Evolutionary conservation across 23 tunicate genomes (phyloP).

Genomic region (Phallusia fumigata): DNA sequence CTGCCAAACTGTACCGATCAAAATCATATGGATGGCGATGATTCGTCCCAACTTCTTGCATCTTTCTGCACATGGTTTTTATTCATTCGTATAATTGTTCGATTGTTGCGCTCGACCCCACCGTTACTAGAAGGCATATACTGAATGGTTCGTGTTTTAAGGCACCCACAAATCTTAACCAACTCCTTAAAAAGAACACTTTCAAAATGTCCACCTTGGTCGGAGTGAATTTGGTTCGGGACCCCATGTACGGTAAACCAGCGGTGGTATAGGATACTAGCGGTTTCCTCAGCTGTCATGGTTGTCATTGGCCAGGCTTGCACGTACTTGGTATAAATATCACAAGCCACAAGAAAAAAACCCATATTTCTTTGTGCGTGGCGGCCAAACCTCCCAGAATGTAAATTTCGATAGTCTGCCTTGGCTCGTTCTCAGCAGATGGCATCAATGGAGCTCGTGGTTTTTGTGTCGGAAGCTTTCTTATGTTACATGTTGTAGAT

Average conservation of each 20-base stretch:
- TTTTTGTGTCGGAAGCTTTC: neutral
- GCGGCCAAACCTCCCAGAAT: no score
- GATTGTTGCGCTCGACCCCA: neutral
- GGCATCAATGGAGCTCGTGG: neutral
- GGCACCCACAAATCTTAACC: neutral
- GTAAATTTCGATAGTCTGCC: neutral
- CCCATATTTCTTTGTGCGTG: no score
- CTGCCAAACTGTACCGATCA: no score
- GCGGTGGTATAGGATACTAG: constrained; percentile 19
- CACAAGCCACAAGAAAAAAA: no score
- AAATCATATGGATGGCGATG: no score
- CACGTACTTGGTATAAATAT: no score
- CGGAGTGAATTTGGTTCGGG: no score
- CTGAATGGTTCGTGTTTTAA: no score
- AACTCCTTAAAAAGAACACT: neutral
- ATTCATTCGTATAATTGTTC: no score
- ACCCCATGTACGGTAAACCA: constrained; percentile 27
- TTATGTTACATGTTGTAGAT: neutral
- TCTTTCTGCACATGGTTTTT: no score
- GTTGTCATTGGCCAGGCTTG: constrained; percentile 24
- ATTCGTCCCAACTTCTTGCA: no score
- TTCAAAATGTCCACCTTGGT: neutral
- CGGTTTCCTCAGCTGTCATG: constrained; percentile 9
- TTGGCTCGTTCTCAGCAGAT: neutral
- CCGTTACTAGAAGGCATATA: neutral